phyloP scores from a whole-genome alignment of 2,113 vertebrate species.

The Elaphurus davidianus region DNA sequence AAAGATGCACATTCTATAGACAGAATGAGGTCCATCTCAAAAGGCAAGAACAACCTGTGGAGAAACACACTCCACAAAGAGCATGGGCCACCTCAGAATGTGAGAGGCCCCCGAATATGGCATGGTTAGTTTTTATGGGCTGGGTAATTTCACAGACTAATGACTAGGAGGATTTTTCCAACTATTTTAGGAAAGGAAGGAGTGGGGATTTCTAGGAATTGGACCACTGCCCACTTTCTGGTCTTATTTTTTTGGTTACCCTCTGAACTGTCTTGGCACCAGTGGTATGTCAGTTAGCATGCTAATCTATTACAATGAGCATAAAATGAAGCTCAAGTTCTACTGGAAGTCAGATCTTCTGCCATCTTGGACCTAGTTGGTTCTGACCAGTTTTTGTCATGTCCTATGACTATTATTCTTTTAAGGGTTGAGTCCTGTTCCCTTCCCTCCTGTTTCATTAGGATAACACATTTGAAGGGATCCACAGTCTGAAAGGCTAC shows the following conservation, averaged over 20 bases:
- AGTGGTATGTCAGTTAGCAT: not conserved
- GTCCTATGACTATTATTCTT: not conserved
- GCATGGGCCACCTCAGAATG: not conserved
- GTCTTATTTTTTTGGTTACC: not conserved
- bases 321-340: not conserved
- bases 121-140: not conserved
- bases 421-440: not conserved
- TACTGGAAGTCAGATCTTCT: not conserved
- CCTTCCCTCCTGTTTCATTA: not conserved
- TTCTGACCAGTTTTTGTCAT: not conserved
- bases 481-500: not conserved
- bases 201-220: not conserved
- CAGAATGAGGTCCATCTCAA: not conserved
- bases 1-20: not conserved
- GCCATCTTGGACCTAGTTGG: not conserved
- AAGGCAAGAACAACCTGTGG: not conserved
- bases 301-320: not conserved
- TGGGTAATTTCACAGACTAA: not conserved
- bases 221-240: not conserved
- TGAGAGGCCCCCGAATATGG: not conserved
- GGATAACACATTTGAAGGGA: not conserved
- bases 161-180: not conserved
- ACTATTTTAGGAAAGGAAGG: not conserved
- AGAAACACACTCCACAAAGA: not conserved
- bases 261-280: not conserved